These are phyloP conservation scores for Tuta absoluta DNA, from an alignment of 2,888 invertebrate species.

Conservation along the genomic window DNA sequence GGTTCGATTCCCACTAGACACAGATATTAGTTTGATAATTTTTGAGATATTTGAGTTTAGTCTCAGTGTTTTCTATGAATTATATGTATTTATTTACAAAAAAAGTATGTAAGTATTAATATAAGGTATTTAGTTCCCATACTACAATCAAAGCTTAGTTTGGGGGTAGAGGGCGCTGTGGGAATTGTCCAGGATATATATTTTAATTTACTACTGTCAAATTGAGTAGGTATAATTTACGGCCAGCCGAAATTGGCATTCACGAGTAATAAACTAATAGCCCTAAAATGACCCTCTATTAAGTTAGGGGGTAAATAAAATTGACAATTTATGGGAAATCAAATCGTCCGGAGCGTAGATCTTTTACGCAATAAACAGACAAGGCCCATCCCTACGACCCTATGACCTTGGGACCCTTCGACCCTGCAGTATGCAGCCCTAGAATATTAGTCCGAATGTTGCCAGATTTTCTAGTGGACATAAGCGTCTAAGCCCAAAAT, in stretches of 20 bases:
- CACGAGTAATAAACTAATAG: slow-evolving; percentile 2
- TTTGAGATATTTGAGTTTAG: too few relatives aligned
- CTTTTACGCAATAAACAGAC: slow-evolving; percentile 69
- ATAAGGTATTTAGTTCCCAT: too few relatives aligned
- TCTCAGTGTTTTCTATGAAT: too few relatives aligned
- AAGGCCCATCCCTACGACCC: slow-evolving; percentile 59
- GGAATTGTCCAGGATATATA: too few relatives aligned
- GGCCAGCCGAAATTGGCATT: neutral
- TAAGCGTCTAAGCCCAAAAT: too few relatives aligned
- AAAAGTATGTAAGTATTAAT: too few relatives aligned
- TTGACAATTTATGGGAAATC: slow-evolving; percentile 67
- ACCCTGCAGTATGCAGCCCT: slow-evolving; percentile 25
- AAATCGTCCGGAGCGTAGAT: slow-evolving; percentile 63
- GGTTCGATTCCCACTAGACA: too few relatives aligned
- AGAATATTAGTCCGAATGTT: neutral
- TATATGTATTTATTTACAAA: too few relatives aligned
- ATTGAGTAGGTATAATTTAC: neutral
- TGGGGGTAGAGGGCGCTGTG: too few relatives aligned
- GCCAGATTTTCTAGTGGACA: neutral
- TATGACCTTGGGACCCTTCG: slow-evolving; percentile 56
- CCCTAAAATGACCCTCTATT: slow-evolving; percentile 19
- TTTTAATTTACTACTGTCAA: neutral
- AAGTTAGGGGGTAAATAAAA: slow-evolving; percentile 43
- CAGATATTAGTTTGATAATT: too few relatives aligned
- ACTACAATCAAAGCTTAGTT: too few relatives aligned